These are phyloP conservation scores for Calephelis nemesis DNA, from an alignment of 1,140 invertebrate species.

Conservation along the genomic window DNA sequence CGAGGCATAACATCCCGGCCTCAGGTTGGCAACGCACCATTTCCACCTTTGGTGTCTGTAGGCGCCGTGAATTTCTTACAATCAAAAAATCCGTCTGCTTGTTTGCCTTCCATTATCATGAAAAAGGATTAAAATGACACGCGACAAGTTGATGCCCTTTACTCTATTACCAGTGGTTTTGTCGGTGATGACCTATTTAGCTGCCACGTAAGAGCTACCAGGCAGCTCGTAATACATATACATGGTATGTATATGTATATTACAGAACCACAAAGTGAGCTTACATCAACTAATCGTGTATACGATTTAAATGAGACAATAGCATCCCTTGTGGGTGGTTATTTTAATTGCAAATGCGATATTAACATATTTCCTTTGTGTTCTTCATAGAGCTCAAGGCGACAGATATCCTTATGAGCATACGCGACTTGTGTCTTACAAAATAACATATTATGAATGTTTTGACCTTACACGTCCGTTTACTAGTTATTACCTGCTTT, in stretches of 20 bases:
- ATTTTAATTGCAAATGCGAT: conserved; percentile 74
- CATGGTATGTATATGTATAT: not conserved
- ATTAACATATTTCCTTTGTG: conserved; percentile 72
- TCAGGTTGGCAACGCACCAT: too few species aligned
- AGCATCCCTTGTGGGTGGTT: conserved; percentile 58
- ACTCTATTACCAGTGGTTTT: too few species aligned
- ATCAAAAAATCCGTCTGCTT: too few species aligned
- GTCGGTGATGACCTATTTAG: too few species aligned
- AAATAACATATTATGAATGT: not conserved
- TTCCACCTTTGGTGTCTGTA: too few species aligned
- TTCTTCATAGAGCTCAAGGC: conserved; percentile 51
- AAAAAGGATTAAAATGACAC: too few species aligned
- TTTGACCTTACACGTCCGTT: not conserved
- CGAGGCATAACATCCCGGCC: too few species aligned
- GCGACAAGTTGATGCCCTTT: too few species aligned
- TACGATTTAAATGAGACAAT: conserved; percentile 53
- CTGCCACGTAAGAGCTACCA: too few species aligned
- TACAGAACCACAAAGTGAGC: not conserved
- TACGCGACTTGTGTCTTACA: not conserved
- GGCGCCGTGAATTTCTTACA: too few species aligned
- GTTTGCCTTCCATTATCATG: too few species aligned
- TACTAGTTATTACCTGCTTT: not conserved
- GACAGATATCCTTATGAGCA: conserved; percentile 28
- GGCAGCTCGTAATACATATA: too few species aligned
- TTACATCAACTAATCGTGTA: not conserved